Conservation (phyloP, 2,888 invertebrate species). For the Acanthoscelides obtectus region DNA sequence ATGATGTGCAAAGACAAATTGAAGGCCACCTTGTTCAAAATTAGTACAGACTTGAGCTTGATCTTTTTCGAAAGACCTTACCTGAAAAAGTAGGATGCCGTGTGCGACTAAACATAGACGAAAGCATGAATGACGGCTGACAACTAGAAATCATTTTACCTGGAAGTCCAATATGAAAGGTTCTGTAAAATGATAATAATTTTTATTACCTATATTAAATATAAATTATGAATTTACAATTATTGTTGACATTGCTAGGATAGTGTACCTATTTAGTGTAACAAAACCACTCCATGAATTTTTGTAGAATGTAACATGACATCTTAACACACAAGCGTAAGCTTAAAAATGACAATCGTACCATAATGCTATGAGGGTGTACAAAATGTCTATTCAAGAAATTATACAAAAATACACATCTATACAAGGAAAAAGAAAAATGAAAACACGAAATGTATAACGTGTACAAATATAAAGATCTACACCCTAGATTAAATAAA, state of each 20-base stretch:
- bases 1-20: too few species aligned
- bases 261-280: background rate
- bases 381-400: background rate
- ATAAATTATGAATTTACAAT: background rate
- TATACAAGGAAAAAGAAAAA: background rate
- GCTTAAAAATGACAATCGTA: background rate
- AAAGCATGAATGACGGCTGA: too few species aligned
- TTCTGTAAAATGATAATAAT: background rate
- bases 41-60: too few species aligned
- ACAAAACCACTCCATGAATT: background rate
- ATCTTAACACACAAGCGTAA: background rate
- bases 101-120: too few species aligned
- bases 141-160: too few species aligned
- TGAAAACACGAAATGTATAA: background rate
- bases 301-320: background rate
- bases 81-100: too few species aligned
- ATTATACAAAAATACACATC: background rate
- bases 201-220: background rate
- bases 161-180: background rate
- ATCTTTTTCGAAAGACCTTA: too few species aligned
- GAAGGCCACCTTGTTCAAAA: too few species aligned
- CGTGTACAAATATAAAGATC: background rate
- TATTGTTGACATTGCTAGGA: background rate
- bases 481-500: background rate
- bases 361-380: background rate